Conservation (phyloP, 2,888 invertebrate species). For the Ctenicera cuprea region DNA sequence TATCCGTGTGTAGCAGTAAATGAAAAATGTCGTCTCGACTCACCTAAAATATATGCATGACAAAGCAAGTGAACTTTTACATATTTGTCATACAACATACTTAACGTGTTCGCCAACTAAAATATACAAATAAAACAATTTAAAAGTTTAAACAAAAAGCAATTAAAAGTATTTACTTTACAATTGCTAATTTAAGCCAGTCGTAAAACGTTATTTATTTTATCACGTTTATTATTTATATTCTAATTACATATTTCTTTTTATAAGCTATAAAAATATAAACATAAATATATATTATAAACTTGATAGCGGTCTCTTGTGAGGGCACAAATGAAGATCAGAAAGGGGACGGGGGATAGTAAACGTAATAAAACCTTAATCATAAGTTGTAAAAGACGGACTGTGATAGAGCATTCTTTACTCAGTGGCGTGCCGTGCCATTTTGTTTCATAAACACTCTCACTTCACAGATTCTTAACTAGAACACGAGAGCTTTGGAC, state of each 20-base stretch:
- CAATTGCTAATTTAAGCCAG: slow-evolving; percentile 58
- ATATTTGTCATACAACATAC: slow-evolving; percentile 42
- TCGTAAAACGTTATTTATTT: slow-evolving; percentile 66
- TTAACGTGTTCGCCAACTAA: slow-evolving; percentile 44
- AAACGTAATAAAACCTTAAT: slow-evolving; percentile 67
- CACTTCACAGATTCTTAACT: no score
- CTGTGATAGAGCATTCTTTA: slow-evolving; percentile 55
- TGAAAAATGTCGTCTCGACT: slow-evolving; percentile 9
- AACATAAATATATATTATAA: slow-evolving; percentile 64
- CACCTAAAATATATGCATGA: slow-evolving; percentile 14
- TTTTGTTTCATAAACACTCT: background rate
- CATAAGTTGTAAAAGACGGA: slow-evolving; percentile 64
- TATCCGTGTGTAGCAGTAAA: background rate
- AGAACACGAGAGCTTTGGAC: no score
- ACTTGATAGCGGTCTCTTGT: slow-evolving; percentile 64
- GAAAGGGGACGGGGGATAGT: slow-evolving; percentile 55
- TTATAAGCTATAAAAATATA: slow-evolving; percentile 66
- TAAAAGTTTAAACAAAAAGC: slow-evolving; percentile 51
- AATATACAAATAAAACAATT: slow-evolving; percentile 51
- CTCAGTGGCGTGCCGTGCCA: slow-evolving; percentile 50
- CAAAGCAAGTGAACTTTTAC: slow-evolving; percentile 24
- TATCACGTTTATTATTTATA: slow-evolving; percentile 66
- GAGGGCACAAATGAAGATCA: slow-evolving; percentile 61
- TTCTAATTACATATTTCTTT: slow-evolving; percentile 67
- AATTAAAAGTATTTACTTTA: slow-evolving; percentile 60